phyloP scores from a whole-genome alignment of 2,113 vertebrate genomes.

The Neolamprologus cancellatus region DNA sequence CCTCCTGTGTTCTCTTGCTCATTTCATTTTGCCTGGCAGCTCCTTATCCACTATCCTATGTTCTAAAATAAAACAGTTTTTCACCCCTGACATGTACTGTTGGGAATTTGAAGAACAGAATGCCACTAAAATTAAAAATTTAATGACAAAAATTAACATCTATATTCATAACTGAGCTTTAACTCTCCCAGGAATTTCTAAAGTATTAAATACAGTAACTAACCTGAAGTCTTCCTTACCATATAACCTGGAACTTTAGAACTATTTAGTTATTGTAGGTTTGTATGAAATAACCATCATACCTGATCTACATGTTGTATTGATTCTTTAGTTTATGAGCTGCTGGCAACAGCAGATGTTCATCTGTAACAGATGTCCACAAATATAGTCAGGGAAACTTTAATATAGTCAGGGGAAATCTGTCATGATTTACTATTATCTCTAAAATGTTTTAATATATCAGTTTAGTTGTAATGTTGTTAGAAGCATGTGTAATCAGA shows the following conservation, averaged over 20 bases:
- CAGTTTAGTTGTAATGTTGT: background rate
- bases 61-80: background rate
- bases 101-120: background rate
- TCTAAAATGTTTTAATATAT: background rate
- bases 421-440: background rate
- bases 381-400: background rate
- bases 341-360: background rate
- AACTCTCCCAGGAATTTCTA: background rate
- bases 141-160: background rate
- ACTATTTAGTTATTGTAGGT: background rate
- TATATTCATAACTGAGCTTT: background rate
- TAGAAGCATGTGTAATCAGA: background rate
- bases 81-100: background rate
- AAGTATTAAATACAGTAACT: background rate
- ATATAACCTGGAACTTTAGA: background rate
- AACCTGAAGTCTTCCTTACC: background rate
- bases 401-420: background rate
- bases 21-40: background rate
- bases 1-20: background rate
- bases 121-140: background rate
- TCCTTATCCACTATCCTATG: background rate
- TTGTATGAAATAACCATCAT: background rate
- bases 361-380: background rate
- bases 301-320: background rate
- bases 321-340: background rate